These are phyloP conservation scores for Adelphocoris suturalis DNA, from an alignment of 2,888 invertebrate species.

Conservation along the genomic window DNA sequence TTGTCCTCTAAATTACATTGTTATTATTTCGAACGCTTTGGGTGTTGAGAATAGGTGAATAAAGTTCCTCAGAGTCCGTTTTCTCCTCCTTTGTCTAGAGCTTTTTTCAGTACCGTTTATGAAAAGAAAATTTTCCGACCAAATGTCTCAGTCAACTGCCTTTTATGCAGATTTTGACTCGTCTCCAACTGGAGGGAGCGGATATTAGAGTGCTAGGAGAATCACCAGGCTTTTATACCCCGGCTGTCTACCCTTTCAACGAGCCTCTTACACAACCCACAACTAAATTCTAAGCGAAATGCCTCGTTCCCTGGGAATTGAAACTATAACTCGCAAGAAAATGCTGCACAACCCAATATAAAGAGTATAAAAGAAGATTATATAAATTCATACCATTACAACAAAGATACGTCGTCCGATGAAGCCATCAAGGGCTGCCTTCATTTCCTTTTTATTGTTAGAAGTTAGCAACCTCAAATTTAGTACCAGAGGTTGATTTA, in stretches of 20 bases:
- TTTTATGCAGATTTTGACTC: constrained; percentile 52
- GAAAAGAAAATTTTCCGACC: constrained; percentile 27
- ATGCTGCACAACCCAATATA: background rate
- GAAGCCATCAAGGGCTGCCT: background rate
- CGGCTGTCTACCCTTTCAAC: background rate
- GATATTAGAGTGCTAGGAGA: constrained; percentile 38
- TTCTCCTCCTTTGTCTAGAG: background rate
- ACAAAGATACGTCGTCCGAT: background rate
- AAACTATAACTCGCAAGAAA: constrained; percentile 3
- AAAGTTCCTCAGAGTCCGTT: background rate
- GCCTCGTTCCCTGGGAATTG: constrained; percentile 3
- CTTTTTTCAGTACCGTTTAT: background rate
- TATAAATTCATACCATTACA: background rate
- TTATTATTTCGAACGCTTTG: too few relatives aligned
- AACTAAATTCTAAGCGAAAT: constrained; percentile 21
- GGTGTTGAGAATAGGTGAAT: background rate
- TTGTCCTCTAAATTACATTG: too few relatives aligned
- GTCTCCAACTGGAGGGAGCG: constrained; percentile 27
- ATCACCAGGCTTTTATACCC: constrained; percentile 21
- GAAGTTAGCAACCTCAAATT: too few relatives aligned
- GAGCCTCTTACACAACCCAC: constrained; percentile 11
- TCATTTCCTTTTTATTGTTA: background rate
- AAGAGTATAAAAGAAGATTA: background rate
- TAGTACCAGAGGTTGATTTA: too few relatives aligned
- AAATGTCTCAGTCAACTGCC: constrained; percentile 25